These are phyloP conservation scores for Phataginus tricuspis DNA, from an alignment of 2,797 vertebrate genomes.

Conservation along the genomic window DNA sequence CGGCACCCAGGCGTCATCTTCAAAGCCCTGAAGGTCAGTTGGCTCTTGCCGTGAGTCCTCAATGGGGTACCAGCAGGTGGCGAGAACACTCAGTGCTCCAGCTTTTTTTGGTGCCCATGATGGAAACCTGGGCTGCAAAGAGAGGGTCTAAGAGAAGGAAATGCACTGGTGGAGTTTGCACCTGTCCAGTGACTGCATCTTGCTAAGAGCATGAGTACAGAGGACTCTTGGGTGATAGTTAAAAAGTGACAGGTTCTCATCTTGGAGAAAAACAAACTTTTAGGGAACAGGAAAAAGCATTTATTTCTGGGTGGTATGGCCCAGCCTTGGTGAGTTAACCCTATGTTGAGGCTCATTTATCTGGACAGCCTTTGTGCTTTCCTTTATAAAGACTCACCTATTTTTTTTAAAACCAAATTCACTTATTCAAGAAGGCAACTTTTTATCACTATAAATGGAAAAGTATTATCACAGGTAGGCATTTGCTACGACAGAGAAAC, in stretches of 20 bases:
- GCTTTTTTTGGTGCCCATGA: background rate
- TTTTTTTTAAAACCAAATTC: background rate
- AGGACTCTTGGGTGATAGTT: background rate
- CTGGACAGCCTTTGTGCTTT: background rate
- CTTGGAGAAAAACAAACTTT: background rate
- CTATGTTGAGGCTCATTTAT: background rate
- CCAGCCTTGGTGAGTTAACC: background rate
- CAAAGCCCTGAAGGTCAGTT: conserved; percentile 95
- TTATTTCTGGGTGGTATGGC: background rate
- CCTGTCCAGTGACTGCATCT: background rate
- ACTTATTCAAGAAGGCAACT: background rate
- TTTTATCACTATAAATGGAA: background rate
- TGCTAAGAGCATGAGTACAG: background rate
- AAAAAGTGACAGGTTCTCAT: background rate
- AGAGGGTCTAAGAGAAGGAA: background rate
- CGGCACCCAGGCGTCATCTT: conserved; percentile 95
- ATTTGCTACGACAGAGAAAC: background rate
- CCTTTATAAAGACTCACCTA: background rate
- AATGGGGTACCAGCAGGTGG: background rate
- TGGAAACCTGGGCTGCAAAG: background rate
- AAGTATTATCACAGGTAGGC: background rate
- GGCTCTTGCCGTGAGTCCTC: background rate
- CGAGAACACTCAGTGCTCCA: background rate
- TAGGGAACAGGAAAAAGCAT: background rate
- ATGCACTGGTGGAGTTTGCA: background rate